Conservation (phyloP, 2,888 invertebrate genomes). For the Xylophagus ater region DNA sequence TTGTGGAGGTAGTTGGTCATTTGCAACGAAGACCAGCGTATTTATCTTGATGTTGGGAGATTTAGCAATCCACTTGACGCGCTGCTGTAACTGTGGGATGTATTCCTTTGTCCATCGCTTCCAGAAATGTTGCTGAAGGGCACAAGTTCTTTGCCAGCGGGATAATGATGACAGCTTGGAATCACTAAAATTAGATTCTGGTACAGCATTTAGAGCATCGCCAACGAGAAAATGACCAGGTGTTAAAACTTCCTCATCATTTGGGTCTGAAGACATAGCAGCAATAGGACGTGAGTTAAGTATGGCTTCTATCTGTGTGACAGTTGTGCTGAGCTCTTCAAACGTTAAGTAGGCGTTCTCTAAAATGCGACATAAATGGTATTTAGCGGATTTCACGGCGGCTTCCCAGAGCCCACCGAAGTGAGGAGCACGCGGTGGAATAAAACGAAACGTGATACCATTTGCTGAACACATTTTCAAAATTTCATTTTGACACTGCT, state of each 20-base stretch:
- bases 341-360: slow-evolving; percentile 15
- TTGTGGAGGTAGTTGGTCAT: slow-evolving; percentile 15
- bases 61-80: slow-evolving; percentile 19
- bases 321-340: no score
- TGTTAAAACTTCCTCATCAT: not conserved
- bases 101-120: not conserved
- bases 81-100: no score
- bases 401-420: no score
- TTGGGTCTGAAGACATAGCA: not conserved
- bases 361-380: not conserved
- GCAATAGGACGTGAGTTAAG: no score
- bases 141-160: not conserved
- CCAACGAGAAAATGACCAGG: slow-evolving; percentile 1
- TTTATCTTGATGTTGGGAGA: not conserved
- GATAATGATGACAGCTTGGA: not conserved
- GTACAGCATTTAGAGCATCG: not conserved
- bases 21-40: not conserved
- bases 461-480: not conserved
- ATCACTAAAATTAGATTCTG: not conserved
- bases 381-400: slow-evolving; percentile 1
- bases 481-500: no score
- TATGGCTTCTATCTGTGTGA: no score
- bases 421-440: slow-evolving; percentile 22
- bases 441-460: no score
- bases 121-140: no score